Conservation (phyloP, 2,888 invertebrate genomes). For the Amiota communis region DNA sequence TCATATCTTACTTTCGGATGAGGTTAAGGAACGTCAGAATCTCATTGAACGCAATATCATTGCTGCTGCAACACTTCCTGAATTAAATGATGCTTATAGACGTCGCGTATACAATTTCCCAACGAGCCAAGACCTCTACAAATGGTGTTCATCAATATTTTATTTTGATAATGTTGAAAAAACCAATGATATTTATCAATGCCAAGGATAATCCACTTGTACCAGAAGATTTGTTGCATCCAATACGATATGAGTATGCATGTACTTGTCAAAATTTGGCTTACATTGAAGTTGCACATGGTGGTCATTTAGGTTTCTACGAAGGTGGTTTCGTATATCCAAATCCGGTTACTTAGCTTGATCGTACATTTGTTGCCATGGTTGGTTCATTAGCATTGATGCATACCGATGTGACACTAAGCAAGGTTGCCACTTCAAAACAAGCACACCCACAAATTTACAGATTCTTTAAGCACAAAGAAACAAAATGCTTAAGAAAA, state of each 20-base stretch:
- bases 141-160: constrained; percentile 87
- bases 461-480: background rate
- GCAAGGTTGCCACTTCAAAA: background rate
- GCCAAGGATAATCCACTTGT: constrained; percentile 93
- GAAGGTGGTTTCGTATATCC: constrained; percentile 92
- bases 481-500: too few relatives aligned
- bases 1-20: constrained; percentile 78
- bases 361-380: constrained; percentile 88
- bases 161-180: constrained; percentile 84
- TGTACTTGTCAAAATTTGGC: constrained; percentile 80
- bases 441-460: background rate
- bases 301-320: constrained; percentile 95
- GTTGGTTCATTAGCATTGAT: constrained; percentile 80
- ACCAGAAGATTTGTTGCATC: constrained; percentile 83
- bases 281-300: constrained; percentile 89
- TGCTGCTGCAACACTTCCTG: constrained; percentile 88
- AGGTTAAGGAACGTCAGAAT: constrained; percentile 79
- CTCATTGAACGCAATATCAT: constrained; percentile 88
- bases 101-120: constrained; percentile 84
- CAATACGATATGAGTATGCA: constrained; percentile 72
- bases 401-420: constrained; percentile 57
- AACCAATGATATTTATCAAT: constrained; percentile 93
- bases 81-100: constrained; percentile 92
- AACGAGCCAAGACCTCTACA: constrained; percentile 85
- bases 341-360: constrained; percentile 93